Base-by-base conservation (phyloP, 2,797 vertebrate genomes). In the Oreochromis grahami region DNA sequence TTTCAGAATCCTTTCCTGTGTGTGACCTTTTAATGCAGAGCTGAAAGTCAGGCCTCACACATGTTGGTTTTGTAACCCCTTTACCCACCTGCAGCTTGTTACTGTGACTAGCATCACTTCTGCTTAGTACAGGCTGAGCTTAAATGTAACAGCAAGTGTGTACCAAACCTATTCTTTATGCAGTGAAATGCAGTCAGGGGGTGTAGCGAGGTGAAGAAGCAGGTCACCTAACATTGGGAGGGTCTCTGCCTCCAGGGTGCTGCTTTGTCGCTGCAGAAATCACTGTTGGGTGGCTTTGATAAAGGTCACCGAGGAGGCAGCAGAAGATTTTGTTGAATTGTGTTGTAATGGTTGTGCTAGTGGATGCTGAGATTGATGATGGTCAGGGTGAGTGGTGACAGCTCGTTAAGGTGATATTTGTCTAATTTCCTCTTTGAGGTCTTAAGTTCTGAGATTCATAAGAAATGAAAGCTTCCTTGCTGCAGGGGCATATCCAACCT, bases 211-310 rank as follows among this genome's bases (percentile, higher is more conserved):
- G 24, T 21, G 6, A 79, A 60, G 68, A 79, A 80, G 48, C 21
- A 43, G 87, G 87, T 90, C 81, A 80, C 86, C 43, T 78, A 53
- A 76, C 53, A 56, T 43, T 24, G 68, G 26, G 26, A 14, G 78
- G 43, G 78, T 84, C 80, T 83, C 79, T 56, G 32, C 41, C 32
- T 12, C 45, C 78, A 26, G 48, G 55, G 7, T 4, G 21, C 84
- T 63, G 81, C 85, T 80, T 21, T 34, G 74, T 83, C 81, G 50
- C 86, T 50, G 8, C 48, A 45, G 76, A 51, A n/a, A 24, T 32
- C 41, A 74, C 77, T 65, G 36, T 21, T 3, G 36, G 79, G 29
- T 15, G 51, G 77, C 24, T 82, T 80, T n/a, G 11, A 26, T 53
- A 55, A 83, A 83, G 79, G 79, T 83, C 83, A 81, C 32, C 19